These are phyloP conservation scores for Saturnia pavonia DNA, from an alignment of 2,888 invertebrate genomes.

Conservation along the genomic window DNA sequence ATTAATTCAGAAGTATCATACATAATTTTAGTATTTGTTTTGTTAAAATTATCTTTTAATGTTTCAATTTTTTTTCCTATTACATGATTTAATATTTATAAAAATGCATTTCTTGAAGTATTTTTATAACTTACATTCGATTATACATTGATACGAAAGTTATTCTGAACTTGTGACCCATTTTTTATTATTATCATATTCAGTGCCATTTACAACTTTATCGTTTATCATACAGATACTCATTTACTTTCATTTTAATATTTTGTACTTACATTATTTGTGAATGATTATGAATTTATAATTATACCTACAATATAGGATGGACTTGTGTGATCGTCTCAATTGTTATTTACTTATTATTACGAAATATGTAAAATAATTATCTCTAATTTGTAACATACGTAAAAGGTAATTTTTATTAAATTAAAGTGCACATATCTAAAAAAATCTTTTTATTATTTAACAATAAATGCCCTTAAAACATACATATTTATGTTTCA, in stretches of 20 bases:
- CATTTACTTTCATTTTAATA: slow-evolving; percentile 32
- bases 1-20: neutral
- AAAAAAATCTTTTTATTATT: slow-evolving; percentile 28
- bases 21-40: neutral
- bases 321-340: slow-evolving; percentile 20
- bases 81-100: too few relatives aligned
- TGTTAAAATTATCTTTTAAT: neutral
- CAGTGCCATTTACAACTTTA: slow-evolving; percentile 37
- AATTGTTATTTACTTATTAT: slow-evolving; percentile 28
- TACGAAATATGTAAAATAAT: slow-evolving; percentile 39
- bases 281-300: slow-evolving; percentile 20
- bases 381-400: slow-evolving; percentile 61
- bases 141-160: slow-evolving; percentile 11
- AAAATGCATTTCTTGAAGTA: slow-evolving; percentile 5
- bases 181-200: slow-evolving; percentile 25
- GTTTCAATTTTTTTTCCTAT: neutral
- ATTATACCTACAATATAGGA: slow-evolving; percentile 14
- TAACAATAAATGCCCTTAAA: neutral
- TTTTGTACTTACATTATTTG: slow-evolving; percentile 21
- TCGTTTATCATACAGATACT: slow-evolving; percentile 31
- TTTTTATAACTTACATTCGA: slow-evolving; percentile 6
- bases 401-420: slow-evolving; percentile 60
- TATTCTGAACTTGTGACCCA: slow-evolving; percentile 12
- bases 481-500: neutral
- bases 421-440: slow-evolving; percentile 71